Base-by-base conservation (phyloP, 2,888 invertebrate species). In the Cactoblastis cactorum region DNA sequence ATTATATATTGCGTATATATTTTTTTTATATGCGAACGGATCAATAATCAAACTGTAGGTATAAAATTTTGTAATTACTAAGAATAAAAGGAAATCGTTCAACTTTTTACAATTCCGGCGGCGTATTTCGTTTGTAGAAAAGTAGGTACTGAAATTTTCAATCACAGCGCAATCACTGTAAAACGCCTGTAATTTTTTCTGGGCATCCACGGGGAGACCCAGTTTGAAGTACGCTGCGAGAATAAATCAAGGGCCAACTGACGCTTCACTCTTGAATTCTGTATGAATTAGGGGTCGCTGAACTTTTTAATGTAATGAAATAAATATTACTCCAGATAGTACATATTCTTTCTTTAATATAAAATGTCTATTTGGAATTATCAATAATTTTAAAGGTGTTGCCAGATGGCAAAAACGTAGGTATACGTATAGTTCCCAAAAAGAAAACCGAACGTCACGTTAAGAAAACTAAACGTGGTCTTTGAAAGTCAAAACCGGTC, bases 181-280 rank as follows among this genome's bases (percentile, higher is more conserved):
- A 65, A 66, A 65, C 63, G 62, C 55, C 47, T 61, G 64, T 58
- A 61, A 62, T 59, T 65, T 68, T 70, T 65, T 62, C 51, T 49
- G 54, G 39, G 54, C 53, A 53, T 47, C 58, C 56, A 46, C 56
- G 53, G 63, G 63, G 65, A 68, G 71, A 62, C 67, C n/a, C n/a
- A 65, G 69, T 69, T 74, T 70, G 59, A 65, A 67, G 63, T 62
- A 67, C 75, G 76, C 74, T 63, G 66, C 65, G 65, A 69, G 72
- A 67, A 83, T 83, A 83, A 83, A 83, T 83, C 82, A 82, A 71
- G 66, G 54, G 65, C 72, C 77, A 82, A 80, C 74, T 77, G 80
- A 77, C 80, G 83, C 73, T 64, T 64, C 67, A 71, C 76, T 69
- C 63, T 74, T 73, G 82, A 84, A 83, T 85, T 77, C 72, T 77